These are phyloP conservation scores for Phocides pigmalion DNA, from an alignment of 1,140 invertebrate species.

Conservation along the genomic window DNA sequence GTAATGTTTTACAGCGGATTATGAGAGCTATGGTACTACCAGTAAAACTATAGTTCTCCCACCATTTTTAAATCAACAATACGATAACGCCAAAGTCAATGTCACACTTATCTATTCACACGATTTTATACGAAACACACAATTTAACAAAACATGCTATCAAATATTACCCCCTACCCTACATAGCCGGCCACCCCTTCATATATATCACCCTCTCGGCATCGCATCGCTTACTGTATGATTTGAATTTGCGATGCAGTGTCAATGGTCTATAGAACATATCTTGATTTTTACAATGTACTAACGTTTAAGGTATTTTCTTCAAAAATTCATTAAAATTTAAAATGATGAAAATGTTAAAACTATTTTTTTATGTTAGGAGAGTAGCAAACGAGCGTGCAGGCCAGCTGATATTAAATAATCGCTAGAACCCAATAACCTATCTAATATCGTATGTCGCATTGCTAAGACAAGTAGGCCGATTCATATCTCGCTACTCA, in stretches of 20 bases:
- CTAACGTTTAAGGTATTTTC: neutral
- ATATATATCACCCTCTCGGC: neutral
- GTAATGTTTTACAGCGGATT: too few species aligned
- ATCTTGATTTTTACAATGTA: neutral
- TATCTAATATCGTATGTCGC: too few species aligned
- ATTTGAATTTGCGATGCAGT: neutral
- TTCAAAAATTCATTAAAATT: neutral
- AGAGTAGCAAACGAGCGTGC: too few species aligned
- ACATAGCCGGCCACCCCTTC: conserved; percentile 3
- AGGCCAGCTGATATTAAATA: too few species aligned
- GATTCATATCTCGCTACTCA: too few species aligned
- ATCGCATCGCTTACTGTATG: neutral
- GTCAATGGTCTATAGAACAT: neutral
- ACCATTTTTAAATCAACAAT: neutral
- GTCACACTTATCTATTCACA: conserved; percentile 4
- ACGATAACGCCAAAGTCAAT: neutral
- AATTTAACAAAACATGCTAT: neutral
- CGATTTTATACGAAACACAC: conserved; percentile 8
- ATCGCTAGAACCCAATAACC: too few species aligned
- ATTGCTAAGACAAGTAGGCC: too few species aligned
- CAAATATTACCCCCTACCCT: conserved; percentile 6
- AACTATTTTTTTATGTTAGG: too few species aligned
- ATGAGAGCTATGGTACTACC: too few species aligned
- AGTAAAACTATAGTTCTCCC: too few species aligned
- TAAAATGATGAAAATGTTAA: too few species aligned